Evolutionary conservation across 1,140 invertebrate species (phyloP).

Genomic region (Phymastichus coffea): DNA sequence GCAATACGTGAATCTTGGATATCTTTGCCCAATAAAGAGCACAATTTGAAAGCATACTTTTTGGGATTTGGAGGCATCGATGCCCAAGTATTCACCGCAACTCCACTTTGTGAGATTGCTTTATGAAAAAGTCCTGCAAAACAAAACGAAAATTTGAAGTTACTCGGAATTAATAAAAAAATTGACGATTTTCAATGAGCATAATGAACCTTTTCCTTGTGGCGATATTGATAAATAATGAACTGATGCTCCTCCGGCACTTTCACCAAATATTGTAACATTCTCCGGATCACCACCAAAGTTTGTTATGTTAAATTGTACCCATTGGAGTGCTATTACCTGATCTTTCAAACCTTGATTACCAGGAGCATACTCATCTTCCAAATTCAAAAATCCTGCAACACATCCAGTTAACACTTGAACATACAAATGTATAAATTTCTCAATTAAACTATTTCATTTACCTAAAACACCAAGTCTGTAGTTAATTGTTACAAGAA

Average conservation of each 20-base stretch:
- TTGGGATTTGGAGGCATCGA: slow-evolving; percentile 49
- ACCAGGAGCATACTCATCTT: slow-evolving; percentile 38
- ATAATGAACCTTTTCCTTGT: slow-evolving; percentile 29
- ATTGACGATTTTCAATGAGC: not conserved
- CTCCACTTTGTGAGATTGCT: slow-evolving; percentile 63
- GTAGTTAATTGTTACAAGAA: slow-evolving; percentile 57
- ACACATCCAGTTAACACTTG: no score
- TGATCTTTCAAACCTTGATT: slow-evolving; percentile 61
- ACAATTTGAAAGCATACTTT: slow-evolving; percentile 36
- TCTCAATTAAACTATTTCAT: not conserved
- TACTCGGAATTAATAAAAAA: not conserved
- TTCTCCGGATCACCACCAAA: slow-evolving; percentile 65
- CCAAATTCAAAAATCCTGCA: slow-evolving; percentile 17
- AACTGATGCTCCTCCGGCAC: slow-evolving; percentile 55
- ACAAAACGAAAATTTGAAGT: slow-evolving; percentile 24
- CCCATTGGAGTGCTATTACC: slow-evolving; percentile 39
- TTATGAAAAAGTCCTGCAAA: slow-evolving; percentile 59
- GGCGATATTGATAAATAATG: slow-evolving; percentile 45
- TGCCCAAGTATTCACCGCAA: slow-evolving; percentile 51
- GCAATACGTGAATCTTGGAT: slow-evolving; percentile 48
- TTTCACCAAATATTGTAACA: slow-evolving; percentile 68
- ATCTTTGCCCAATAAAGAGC: slow-evolving; percentile 44
- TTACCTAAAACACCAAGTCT: slow-evolving; percentile 48
- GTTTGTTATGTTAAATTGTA: slow-evolving; percentile 60
- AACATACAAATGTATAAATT: not conserved